These are phyloP conservation scores for Athetis lepigone DNA, from an alignment of 2,888 invertebrate species.

Conservation along the genomic window DNA sequence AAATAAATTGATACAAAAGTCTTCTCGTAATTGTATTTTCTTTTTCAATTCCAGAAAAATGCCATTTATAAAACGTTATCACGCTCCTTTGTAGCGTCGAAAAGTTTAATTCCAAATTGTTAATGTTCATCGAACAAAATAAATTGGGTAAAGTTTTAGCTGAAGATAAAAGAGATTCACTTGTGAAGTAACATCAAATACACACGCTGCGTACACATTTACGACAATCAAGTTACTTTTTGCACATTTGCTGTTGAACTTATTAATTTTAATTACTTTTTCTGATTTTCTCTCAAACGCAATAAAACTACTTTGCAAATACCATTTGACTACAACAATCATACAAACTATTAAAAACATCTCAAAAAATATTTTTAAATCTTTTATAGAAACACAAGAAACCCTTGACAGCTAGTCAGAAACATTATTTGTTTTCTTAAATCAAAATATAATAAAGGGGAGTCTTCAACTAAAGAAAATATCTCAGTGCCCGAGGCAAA, in stretches of 20 bases:
- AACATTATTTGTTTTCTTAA: slow-evolving; percentile 78
- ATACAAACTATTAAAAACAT: neutral
- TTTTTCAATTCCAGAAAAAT: slow-evolving; percentile 61
- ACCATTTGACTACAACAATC: no score
- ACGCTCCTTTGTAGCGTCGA: slow-evolving; percentile 67
- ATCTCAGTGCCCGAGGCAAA: slow-evolving; percentile 73
- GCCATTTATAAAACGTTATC: slow-evolving; percentile 66
- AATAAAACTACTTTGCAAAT: no score
- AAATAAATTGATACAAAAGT: slow-evolving; percentile 57
- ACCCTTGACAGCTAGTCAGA: slow-evolving; percentile 73
- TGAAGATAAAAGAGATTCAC: slow-evolving; percentile 70
- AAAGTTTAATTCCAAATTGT: slow-evolving; percentile 75
- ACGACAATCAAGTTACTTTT: slow-evolving; percentile 5
- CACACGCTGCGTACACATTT: slow-evolving; percentile 40
- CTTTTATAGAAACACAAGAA: slow-evolving; percentile 20
- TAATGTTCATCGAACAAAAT: slow-evolving; percentile 76
- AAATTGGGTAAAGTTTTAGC: slow-evolving; percentile 72
- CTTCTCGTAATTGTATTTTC: slow-evolving; percentile 61
- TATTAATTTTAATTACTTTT: no score
- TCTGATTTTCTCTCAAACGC: no score
- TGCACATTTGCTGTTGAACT: neutral
- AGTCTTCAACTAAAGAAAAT: slow-evolving; percentile 71
- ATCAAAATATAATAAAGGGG: slow-evolving; percentile 77
- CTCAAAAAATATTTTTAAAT: neutral
- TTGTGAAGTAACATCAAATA: slow-evolving; percentile 64